Evolutionary conservation across 2,113 vertebrate genomes (phyloP).

Genomic region (Pedetes capensis): DNA sequence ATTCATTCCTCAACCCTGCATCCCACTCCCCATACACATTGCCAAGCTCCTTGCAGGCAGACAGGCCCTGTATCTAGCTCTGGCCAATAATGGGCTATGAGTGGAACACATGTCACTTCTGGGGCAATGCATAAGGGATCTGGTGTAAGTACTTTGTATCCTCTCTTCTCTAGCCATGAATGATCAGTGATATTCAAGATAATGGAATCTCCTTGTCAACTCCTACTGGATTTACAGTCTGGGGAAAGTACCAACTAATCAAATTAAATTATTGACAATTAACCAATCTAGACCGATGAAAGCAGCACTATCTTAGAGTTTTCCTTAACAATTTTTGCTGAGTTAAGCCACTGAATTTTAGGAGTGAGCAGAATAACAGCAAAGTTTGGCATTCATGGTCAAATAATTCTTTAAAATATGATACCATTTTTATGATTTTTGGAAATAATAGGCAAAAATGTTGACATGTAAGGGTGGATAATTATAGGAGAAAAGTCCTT

Average conservation of each 20-base stretch:
- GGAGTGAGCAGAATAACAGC: not conserved
- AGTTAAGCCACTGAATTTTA: not conserved
- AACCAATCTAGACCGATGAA: not conserved
- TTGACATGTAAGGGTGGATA: not conserved
- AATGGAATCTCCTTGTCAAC: not conserved
- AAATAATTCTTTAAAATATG: not conserved
- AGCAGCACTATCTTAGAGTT: not conserved
- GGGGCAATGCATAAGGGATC: not conserved
- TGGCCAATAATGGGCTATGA: not conserved
- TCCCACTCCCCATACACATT: not conserved
- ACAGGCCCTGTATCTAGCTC: not conserved
- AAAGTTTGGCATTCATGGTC: not conserved
- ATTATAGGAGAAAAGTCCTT: not conserved
- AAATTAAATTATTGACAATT: not conserved
- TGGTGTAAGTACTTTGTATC: not conserved
- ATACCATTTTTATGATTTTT: not conserved
- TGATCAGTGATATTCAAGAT: not conserved
- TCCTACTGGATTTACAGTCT: not conserved
- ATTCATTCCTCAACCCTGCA: not conserved
- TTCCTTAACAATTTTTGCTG: not conserved
- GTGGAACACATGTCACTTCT: not conserved
- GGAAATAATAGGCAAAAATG: not conserved
- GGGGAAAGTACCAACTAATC: not conserved
- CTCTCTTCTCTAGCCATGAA: not conserved
- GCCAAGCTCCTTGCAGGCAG: not conserved